Percentiles rank a stretch among this genome's conserved stretches.
These are phyloP conservation scores for Trichechus manatus DNA, from an alignment of 2,113 vertebrate species.

Conservation along the genomic window DNA sequence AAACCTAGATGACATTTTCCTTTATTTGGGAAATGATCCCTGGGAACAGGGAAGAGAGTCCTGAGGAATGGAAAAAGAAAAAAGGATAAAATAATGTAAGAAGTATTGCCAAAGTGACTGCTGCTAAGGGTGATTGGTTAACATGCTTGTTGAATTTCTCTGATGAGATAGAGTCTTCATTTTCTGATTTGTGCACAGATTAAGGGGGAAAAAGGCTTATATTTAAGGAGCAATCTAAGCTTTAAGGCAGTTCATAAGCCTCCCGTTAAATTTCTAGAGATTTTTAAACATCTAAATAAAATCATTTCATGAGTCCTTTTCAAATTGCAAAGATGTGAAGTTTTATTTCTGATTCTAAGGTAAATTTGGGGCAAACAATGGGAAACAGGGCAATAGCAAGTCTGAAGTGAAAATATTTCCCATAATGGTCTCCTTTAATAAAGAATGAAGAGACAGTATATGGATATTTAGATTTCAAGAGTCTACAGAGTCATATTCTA, in stretches of 20 bases:
- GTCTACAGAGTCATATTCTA: neutral
- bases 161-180: neutral
- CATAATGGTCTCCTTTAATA: neutral
- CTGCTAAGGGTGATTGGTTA: neutral
- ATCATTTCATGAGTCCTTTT: neutral
- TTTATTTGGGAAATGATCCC: neutral
- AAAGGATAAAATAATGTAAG: neutral
- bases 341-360: neutral
- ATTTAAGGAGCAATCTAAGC: neutral
- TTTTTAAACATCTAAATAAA: neutral
- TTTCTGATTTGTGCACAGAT: neutral
- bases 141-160: neutral
- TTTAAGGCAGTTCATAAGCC: neutral
- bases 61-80: neutral
- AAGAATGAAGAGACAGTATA: neutral
- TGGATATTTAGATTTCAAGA: neutral
- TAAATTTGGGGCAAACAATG: neutral
- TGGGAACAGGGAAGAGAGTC: neutral
- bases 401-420: neutral
- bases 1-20: neutral
- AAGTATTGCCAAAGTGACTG: neutral
- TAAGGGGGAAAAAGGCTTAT: neutral
- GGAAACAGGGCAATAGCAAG: neutral
- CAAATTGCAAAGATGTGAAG: neutral
- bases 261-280: neutral